A percentile compares a stretch with the other conserved stretches of the same genome.
These are phyloP conservation scores for Asteroscopus sphinx DNA, from an alignment of 2,888 invertebrate genomes.

Conservation along the genomic window DNA sequence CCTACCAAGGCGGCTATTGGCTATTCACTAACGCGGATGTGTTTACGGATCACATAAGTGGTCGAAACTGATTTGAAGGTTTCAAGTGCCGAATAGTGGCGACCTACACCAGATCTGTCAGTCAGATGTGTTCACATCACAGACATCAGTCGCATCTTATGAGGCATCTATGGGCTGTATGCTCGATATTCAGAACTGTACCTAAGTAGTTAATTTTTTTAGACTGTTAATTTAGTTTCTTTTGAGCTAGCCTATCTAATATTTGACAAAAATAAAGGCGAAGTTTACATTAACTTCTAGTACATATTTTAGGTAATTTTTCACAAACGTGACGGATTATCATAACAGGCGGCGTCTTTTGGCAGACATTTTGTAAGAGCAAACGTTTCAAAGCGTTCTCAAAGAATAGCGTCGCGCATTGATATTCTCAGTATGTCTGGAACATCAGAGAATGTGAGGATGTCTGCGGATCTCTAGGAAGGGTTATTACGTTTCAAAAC, in stretches of 20 bases:
- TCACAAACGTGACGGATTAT: constrained; percentile 48
- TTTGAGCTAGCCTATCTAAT: background rate
- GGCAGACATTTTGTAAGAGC: constrained; percentile 42
- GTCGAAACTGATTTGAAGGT: too few relatives aligned
- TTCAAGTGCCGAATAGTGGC: too few relatives aligned
- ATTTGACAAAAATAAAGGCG: constrained; percentile 10
- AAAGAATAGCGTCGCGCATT: constrained; percentile 59
- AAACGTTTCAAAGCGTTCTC: constrained; percentile 44
- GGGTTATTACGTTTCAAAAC: constrained; percentile 72
- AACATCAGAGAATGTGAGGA: constrained; percentile 68
- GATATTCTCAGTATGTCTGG: constrained; percentile 66
- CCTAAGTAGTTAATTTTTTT: constrained; percentile 2
- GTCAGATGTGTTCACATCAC: too few relatives aligned
- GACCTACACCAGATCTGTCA: too few relatives aligned
- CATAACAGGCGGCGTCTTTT: constrained; percentile 41
- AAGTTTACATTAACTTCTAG: constrained; percentile 26
- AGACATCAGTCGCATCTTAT: too few relatives aligned
- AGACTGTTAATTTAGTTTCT: constrained; percentile 14
- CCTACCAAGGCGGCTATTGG: too few relatives aligned
- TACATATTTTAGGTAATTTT: constrained; percentile 35
- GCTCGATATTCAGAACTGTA: background rate
- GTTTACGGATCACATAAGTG: too few relatives aligned
- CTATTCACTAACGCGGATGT: too few relatives aligned
- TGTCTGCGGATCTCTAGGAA: constrained; percentile 57
- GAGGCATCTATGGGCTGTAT: too few relatives aligned